Evolutionary conservation across 2,113 vertebrate species (phyloP).

Genomic region (Hymenochirus boettgeri): DNA sequence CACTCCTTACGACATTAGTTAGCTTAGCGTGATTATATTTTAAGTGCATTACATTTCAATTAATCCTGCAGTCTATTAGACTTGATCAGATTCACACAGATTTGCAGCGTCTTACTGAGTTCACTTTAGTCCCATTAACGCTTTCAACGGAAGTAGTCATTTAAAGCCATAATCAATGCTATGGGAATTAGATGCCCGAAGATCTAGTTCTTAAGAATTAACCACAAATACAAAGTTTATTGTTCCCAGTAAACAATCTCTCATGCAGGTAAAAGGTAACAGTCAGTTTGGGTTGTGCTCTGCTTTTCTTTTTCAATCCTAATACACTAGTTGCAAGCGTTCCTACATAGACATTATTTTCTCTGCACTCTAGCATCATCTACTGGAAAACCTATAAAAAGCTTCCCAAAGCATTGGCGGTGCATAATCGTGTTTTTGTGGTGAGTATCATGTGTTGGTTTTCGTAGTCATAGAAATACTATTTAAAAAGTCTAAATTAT

Average conservation of each 20-base stretch:
- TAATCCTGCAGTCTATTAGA: background rate
- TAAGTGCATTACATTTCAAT: slow-evolving; percentile 17
- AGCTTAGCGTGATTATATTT: slow-evolving; percentile 10
- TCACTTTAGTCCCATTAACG: background rate
- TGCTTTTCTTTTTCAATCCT: slow-evolving; percentile 52
- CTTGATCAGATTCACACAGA: background rate
- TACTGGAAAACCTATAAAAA: slow-evolving; percentile 74
- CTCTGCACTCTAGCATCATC: slow-evolving; percentile 79
- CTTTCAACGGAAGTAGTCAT: too few relatives aligned
- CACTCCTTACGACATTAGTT: slow-evolving; percentile 1
- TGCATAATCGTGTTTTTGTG: too few relatives aligned
- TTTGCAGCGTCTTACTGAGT: background rate
- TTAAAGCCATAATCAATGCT: background rate
- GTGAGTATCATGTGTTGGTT: too few relatives aligned
- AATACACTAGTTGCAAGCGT: slow-evolving; percentile 47
- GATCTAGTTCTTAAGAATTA: slow-evolving; percentile 21
- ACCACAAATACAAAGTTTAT: slow-evolving; percentile 52
- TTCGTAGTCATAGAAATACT: too few relatives aligned
- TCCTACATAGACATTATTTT: slow-evolving; percentile 55
- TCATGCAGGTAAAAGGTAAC: slow-evolving; percentile 52
- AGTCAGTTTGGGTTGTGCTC: slow-evolving; percentile 46
- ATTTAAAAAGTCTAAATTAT: too few relatives aligned
- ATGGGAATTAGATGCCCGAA: background rate
- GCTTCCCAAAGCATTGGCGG: too few relatives aligned
- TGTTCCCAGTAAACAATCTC: slow-evolving; percentile 54